phyloP scores from a whole-genome alignment of 1,140 invertebrate species.

The Dreissena rostriformis region DNA sequence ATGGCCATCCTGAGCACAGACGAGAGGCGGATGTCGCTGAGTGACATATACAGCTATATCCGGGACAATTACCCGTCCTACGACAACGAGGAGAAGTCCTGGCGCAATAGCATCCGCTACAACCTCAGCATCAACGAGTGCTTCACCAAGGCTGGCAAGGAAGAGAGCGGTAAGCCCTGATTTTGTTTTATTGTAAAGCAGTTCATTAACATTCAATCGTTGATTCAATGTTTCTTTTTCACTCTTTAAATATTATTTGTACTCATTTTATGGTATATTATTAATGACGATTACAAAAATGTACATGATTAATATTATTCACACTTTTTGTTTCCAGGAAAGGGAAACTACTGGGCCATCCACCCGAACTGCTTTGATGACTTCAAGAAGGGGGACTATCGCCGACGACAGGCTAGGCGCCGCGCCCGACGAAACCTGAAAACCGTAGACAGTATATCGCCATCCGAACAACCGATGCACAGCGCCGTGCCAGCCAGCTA shows the following conservation, averaged over 20 bases:
- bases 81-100: conserved; percentile 86
- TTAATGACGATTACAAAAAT: too few relatives aligned
- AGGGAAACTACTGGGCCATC: conserved; percentile 98
- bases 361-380: conserved; percentile 97
- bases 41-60: conserved; percentile 82
- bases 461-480: too few relatives aligned
- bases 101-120: conserved; percentile 84
- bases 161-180: conserved; percentile 87
- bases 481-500: too few relatives aligned
- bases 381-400: conserved; percentile 96
- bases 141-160: conserved; percentile 94
- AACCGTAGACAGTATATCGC: conserved; percentile 6
- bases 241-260: too few relatives aligned
- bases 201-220: too few relatives aligned
- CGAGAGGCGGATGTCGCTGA: conserved; percentile 80
- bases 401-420: conserved; percentile 95
- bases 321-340: conserved; percentile 77
- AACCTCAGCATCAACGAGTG: conserved; percentile 99
- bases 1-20: conserved; percentile 87
- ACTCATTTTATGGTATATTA: too few relatives aligned
- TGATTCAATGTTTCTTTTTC: too few relatives aligned
- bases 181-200: neutral
- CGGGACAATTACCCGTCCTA: conserved; percentile 83
- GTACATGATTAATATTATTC: too few relatives aligned
- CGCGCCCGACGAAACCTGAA: conserved; percentile 65